Conservation (phyloP, 2,113 vertebrate genomes). For the Aramus guarauna region DNA sequence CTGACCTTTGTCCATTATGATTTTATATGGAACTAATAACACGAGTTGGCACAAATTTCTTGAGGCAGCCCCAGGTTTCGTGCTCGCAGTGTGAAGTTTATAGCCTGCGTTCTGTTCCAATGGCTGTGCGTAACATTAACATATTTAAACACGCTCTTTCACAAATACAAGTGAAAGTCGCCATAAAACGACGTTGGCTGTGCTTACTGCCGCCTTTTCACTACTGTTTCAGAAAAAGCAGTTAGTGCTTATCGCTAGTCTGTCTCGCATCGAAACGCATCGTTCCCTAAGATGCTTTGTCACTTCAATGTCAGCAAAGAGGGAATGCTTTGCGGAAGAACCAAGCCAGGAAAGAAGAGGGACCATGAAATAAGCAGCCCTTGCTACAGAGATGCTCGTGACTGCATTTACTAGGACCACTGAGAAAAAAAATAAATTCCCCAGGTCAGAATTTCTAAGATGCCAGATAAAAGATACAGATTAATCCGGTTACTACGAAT, state of each 20-base stretch:
- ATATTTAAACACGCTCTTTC: neutral
- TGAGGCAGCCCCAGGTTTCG: neutral
- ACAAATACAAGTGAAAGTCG: neutral
- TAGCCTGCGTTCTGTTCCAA: neutral
- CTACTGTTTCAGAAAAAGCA: neutral
- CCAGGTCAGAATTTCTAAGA: neutral
- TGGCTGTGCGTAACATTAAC: neutral
- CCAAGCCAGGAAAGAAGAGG: too few species aligned
- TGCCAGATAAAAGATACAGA: neutral
- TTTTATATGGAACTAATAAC: neutral
- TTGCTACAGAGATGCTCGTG: neutral
- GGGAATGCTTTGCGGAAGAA: neutral
- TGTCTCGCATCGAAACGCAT: neutral
- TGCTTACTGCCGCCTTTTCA: neutral
- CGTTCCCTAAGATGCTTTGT: neutral
- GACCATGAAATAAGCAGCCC: neutral
- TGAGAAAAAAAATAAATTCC: neutral
- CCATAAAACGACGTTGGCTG: neutral
- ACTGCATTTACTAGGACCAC: neutral
- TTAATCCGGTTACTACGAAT: neutral
- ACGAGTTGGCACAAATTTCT: neutral
- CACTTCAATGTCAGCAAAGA: neutral
- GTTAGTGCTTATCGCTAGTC: neutral
- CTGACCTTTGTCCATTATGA: neutral
- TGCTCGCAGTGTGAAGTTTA: neutral